phyloP scores from a whole-genome alignment of 2,797 vertebrate genomes.

The Scolopax bukidnonensis region DNA sequence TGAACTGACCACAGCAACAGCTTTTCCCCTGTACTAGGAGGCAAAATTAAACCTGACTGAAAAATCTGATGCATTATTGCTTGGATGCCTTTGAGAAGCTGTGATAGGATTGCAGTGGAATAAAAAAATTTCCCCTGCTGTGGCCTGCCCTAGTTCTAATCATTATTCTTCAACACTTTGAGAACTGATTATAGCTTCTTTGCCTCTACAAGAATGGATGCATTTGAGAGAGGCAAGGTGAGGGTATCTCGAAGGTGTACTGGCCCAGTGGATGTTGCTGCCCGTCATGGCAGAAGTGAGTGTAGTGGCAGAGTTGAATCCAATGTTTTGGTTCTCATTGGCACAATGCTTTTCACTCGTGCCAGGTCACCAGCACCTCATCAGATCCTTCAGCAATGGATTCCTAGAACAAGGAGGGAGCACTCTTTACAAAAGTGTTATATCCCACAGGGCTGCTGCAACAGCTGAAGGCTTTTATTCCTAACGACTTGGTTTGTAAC shows the following conservation, averaged over 20 bases:
- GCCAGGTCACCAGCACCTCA: background rate
- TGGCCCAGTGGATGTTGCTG: background rate
- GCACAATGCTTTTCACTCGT: background rate
- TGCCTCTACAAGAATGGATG: background rate
- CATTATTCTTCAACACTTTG: background rate
- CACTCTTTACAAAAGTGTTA: background rate
- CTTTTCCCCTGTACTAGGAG: background rate
- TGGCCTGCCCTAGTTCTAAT: slow-evolving; percentile 10
- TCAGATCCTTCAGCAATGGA: background rate
- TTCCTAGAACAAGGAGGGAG: background rate
- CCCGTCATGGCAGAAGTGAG: background rate
- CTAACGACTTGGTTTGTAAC: background rate
- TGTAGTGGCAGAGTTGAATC: background rate
- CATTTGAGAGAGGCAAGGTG: background rate
- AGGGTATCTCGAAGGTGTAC: background rate
- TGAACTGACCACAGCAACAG: background rate
- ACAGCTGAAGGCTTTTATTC: background rate
- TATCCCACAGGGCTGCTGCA: background rate
- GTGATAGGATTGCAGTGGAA: background rate
- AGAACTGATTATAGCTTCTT: background rate
- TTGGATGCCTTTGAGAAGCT: background rate
- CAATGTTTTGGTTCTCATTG: background rate
- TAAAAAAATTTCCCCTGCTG: background rate
- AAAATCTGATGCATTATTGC: background rate
- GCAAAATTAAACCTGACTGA: background rate